Conservation (phyloP, 2,888 invertebrate genomes). For the Metopia argyrocephala region DNA sequence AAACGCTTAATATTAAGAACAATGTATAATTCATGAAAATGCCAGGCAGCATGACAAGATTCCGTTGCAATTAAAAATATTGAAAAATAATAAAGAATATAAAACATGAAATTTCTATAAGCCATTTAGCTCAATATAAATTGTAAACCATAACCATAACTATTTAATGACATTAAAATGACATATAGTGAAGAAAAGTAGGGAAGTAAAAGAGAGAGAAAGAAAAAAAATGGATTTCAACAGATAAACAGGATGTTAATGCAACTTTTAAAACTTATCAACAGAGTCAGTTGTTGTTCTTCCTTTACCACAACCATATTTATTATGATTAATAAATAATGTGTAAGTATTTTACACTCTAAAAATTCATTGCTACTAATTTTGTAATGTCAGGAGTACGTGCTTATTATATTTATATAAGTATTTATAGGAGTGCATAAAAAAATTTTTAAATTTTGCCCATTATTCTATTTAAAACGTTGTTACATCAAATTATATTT, state of each 20-base stretch:
- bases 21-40: too few relatives aligned
- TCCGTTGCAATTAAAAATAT: too few relatives aligned
- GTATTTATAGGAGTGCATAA: neutral
- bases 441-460: conserved; percentile 21
- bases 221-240: too few relatives aligned
- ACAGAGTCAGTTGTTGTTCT: conserved; percentile 7
- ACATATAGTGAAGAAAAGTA: neutral
- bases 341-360: too few relatives aligned
- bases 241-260: neutral
- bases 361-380: neutral
- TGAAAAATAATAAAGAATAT: too few relatives aligned
- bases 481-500: conserved; percentile 11
- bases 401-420: neutral
- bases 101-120: too few relatives aligned
- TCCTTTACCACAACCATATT: too few relatives aligned
- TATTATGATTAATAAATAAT: too few relatives aligned
- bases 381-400: neutral
- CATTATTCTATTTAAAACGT: conserved; percentile 13
- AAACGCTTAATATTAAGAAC: too few relatives aligned
- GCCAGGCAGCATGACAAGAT: too few relatives aligned
- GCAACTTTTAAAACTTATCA: conserved; percentile 31
- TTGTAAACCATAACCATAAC: too few relatives aligned
- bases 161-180: neutral
- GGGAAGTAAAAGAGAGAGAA: neutral
- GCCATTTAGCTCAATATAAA: too few relatives aligned